These are phyloP conservation scores for Lymantria dispar DNA, from an alignment of 2,888 invertebrate genomes.

Conservation along the genomic window DNA sequence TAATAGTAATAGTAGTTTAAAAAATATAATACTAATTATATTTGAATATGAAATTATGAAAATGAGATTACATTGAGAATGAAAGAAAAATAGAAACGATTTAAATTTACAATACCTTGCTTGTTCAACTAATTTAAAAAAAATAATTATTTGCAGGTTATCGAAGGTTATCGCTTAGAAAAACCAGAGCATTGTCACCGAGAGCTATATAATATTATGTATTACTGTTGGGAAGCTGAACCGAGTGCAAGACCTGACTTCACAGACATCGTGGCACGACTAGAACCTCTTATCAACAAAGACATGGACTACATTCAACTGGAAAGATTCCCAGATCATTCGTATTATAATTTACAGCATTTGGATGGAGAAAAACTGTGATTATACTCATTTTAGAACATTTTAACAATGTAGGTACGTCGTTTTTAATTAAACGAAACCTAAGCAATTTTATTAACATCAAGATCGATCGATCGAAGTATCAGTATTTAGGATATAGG, in stretches of 20 bases:
- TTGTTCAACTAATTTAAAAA: background rate
- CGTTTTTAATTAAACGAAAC: too few relatives aligned
- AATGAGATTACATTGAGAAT: too few relatives aligned
- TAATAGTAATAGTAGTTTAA: too few relatives aligned
- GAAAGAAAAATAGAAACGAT: too few relatives aligned
- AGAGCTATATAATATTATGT: constrained; percentile 97
- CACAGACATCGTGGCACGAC: constrained; percentile 89
- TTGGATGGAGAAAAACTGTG: constrained; percentile 90
- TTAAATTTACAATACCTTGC: too few relatives aligned
- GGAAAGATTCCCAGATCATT: constrained; percentile 95
- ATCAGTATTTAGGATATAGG: too few relatives aligned
- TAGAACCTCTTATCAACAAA: constrained; percentile 92
- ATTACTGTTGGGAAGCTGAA: constrained; percentile 96
- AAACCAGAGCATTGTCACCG: constrained; percentile 97
- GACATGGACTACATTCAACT: constrained; percentile 97
- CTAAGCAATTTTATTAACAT: too few relatives aligned
- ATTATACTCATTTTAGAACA: background rate
- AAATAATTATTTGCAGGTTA: constrained; percentile 82
- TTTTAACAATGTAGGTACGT: too few relatives aligned
- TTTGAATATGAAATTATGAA: too few relatives aligned
- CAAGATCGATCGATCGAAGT: too few relatives aligned
- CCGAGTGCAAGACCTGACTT: constrained; percentile 93
- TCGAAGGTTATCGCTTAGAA: constrained; percentile 94
- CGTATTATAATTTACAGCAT: constrained; percentile 93
- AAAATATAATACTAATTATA: too few relatives aligned